Base-by-base conservation (phyloP, 1,140 invertebrate genomes). In the Bombus waltoni region DNA sequence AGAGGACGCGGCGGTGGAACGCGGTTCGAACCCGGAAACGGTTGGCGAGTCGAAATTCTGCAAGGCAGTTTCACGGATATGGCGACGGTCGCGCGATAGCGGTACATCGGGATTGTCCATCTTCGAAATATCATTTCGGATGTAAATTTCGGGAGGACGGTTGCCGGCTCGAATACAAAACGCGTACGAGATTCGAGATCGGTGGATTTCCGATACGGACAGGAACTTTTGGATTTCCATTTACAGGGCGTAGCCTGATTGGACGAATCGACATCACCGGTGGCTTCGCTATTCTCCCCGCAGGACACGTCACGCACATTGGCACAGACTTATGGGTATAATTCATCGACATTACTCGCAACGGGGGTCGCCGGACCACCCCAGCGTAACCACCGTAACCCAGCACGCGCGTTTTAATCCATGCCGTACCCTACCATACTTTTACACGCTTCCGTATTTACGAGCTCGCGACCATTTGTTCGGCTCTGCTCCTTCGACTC, bases 281-380 rank as follows among this genome's bases (percentile, higher is more conserved):
- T 68, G 57, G 76, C 75, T 78, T 40, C 35, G 32, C 82, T 88
- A 84, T 89, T 87, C 87, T 42, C 84, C 89, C 89, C 85, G 87
- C 85, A 85, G 88, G 87, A 93, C 91, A 90, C 92, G 92, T 93
- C 92, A 93, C 88, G 92, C 89, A 89, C 91, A 92, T 92, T 93
- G 88, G 90, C 88, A 89, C 86, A 87, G 89, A 91, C 92, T 92
- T 92, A 92, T 90, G 88, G 91, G 85, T 89, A 93, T 92, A 93
- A 92, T 93, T 93, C 92, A 90, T 91, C 92, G 91, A 91, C 83
- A 68, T 86, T 93, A 92, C 91, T 93, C 90, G 92, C 89, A 66
- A 90, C 89, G 91, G 88, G 91, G 90, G 83, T 87, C 76, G 83
- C 83, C 76, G 76, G 75, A 76, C 70, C 78, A 79, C 84, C 80